phyloP scores from a whole-genome alignment of 1,140 invertebrate genomes.

The Drosophila truncata region DNA sequence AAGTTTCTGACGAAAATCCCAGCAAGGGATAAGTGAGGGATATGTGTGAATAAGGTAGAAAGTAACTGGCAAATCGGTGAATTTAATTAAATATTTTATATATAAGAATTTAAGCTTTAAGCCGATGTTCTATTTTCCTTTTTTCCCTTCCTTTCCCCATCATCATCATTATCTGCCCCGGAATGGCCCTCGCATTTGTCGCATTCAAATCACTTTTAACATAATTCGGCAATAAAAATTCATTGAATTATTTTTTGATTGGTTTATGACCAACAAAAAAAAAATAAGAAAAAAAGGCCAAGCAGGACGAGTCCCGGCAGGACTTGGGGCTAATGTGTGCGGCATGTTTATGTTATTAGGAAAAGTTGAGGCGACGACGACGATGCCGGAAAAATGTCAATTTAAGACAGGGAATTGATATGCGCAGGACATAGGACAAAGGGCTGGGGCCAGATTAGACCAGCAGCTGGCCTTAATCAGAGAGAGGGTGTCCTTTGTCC shows the following conservation, averaged over 20 bases:
- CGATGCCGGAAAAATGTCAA: slow-evolving; percentile 50
- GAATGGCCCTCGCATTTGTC: slow-evolving; percentile 54
- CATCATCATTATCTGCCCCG: slow-evolving; percentile 38
- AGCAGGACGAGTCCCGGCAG: neutral
- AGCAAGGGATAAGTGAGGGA: slow-evolving; percentile 6
- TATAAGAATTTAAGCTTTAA: neutral
- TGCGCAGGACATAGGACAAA: slow-evolving; percentile 57
- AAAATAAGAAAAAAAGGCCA: slow-evolving; percentile 2
- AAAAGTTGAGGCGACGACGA: slow-evolving; percentile 30
- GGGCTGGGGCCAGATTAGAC: slow-evolving; percentile 47
- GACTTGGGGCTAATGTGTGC: slow-evolving; percentile 26
- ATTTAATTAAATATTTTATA: neutral
- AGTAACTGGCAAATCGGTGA: neutral
- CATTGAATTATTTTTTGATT: slow-evolving; percentile 81
- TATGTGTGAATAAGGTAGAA: neutral
- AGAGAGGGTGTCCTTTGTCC: neutral
- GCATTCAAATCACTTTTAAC: slow-evolving; percentile 79
- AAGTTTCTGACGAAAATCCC: slow-evolving; percentile 19
- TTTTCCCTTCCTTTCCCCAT: slow-evolving; percentile 8
- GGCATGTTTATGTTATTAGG: slow-evolving; percentile 69
- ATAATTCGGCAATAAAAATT: slow-evolving; percentile 80
- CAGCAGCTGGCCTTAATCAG: slow-evolving; percentile 23
- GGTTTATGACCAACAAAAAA: slow-evolving; percentile 52
- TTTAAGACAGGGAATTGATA: slow-evolving; percentile 63
- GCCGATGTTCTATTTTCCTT: no score